Conservation (phyloP, 2,797 vertebrate genomes). For the Vireo griseus region DNA sequence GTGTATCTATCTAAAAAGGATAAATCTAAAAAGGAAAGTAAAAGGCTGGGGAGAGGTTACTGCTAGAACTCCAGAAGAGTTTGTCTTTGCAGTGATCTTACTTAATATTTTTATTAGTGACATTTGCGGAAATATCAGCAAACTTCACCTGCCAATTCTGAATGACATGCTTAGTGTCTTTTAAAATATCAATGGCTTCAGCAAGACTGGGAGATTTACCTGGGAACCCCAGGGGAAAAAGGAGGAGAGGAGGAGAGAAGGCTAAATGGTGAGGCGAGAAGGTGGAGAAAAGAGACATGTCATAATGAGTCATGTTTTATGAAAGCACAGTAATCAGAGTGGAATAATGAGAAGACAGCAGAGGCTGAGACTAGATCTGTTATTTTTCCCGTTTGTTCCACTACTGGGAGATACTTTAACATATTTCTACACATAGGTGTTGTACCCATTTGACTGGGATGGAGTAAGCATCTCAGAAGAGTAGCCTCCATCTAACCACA, state of each 20-base stretch:
- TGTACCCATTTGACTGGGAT: neutral
- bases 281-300: neutral
- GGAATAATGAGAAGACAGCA: neutral
- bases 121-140: slow-evolving; percentile 23
- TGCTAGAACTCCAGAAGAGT: neutral
- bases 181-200: neutral
- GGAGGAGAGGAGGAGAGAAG: neutral
- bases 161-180: neutral
- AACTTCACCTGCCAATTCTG: neutral
- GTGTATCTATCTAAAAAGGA: neutral
- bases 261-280: neutral
- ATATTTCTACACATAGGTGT: neutral
- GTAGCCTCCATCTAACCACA: neutral
- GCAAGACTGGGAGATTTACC: neutral
- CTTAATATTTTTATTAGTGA: slow-evolving; percentile 5
- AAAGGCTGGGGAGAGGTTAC: neutral
- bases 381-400: neutral
- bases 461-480: neutral
- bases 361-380: neutral
- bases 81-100: neutral
- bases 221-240: neutral
- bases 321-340: neutral
- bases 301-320: neutral
- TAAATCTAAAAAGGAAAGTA: neutral
- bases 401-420: neutral